Percentiles rank a stretch among this genome's conserved stretches.
Evolutionary conservation across 2,113 vertebrate species (phyloP).

Genomic region (Nesogale talazaci): DNA sequence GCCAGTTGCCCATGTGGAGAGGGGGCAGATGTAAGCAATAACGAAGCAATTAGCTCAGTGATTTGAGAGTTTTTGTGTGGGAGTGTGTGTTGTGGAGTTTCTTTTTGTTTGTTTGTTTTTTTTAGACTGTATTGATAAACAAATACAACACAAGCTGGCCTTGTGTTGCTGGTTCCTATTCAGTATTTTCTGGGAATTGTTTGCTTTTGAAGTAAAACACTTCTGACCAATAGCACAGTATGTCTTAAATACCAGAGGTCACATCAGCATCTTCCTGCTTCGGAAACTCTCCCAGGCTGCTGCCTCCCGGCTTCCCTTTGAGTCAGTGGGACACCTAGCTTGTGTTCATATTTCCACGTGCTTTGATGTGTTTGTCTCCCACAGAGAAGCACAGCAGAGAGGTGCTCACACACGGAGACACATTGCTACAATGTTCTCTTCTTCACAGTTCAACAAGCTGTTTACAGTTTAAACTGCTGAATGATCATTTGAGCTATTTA

Average conservation of each 20-base stretch:
- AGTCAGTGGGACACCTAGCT: constrained; percentile 50
- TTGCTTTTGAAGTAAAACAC: constrained; percentile 70
- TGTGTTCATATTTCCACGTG: not conserved
- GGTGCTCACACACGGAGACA: constrained; percentile 87
- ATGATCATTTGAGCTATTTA: constrained; percentile 91
- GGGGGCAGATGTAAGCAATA: not conserved
- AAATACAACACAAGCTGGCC: constrained; percentile 86
- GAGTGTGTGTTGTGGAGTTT: constrained; percentile 25
- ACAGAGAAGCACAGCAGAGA: constrained; percentile 82
- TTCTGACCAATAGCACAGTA: constrained; percentile 79
- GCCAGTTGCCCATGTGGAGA: not conserved
- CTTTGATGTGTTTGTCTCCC: constrained; percentile 74
- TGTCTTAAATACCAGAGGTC: constrained; percentile 66
- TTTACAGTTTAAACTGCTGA: constrained; percentile 94
- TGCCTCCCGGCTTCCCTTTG: constrained; percentile 56
- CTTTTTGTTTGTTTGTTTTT: constrained; percentile 41
- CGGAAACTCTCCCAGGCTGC: constrained; percentile 3
- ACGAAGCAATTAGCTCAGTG: not conserved
- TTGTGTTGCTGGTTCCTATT: constrained; percentile 85
- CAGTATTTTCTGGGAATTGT: constrained; percentile 85
- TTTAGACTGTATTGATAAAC: constrained; percentile 81
- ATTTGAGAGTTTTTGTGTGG: not conserved
- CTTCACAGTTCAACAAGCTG: constrained; percentile 86
- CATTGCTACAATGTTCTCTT: constrained; percentile 80
- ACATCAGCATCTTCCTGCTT: constrained; percentile 68